Evolutionary conservation across 2,113 vertebrate genomes (phyloP), one percentile per base, ranked within the genome.

Genomic region (Macaca nemestrina): DNA sequence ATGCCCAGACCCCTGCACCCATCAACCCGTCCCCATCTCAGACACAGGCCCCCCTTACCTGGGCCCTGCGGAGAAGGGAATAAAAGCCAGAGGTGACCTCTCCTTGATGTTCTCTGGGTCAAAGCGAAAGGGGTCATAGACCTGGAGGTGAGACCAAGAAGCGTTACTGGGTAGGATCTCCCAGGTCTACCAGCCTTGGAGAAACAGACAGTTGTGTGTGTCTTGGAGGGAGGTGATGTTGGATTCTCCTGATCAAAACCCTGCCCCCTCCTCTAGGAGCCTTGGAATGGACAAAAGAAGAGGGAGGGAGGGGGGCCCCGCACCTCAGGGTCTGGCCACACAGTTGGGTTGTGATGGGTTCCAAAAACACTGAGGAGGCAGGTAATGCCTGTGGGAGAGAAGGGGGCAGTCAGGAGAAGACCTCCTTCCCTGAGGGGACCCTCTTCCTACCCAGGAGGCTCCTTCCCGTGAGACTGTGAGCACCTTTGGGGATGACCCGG

Each of bases 271-370:
- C 12, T 55, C 1, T 1, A 13, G 57, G 50, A n/a, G 14, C 32
- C 27, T 32, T 9, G 17, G 1, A 48, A 38, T n/a, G 25, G 32
- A 40, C 70, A 70, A 68, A 20, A 52, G 18, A 12, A 11, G 25
- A 3, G 18, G 6, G 57, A 9, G 10, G 5, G 7, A 30, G 57
- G 57, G 8, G 27, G 61, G 61, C 2, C 17, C 9, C 3, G 40
- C 97, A 99, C 99, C 98, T 99, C 96, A 2, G 99, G 99, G 16
- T 99, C 96, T 0, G 99, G 98, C 99, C 99, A 99, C 55, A 99
- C 96, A 0, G 92, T 38, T 0, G 99, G 99, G 93, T 99, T 99
- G 98, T 99, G 99, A 90, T 99, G 99, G 1, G 98, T 99, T 22
- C 99, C 99, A 0, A 99, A 99, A 97, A 99, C 99, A 92, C 99